Evolutionary conservation across 1,140 invertebrate genomes (phyloP), one percentile per base, ranked within the genome.

Genomic region (Bombus soroeensis): DNA sequence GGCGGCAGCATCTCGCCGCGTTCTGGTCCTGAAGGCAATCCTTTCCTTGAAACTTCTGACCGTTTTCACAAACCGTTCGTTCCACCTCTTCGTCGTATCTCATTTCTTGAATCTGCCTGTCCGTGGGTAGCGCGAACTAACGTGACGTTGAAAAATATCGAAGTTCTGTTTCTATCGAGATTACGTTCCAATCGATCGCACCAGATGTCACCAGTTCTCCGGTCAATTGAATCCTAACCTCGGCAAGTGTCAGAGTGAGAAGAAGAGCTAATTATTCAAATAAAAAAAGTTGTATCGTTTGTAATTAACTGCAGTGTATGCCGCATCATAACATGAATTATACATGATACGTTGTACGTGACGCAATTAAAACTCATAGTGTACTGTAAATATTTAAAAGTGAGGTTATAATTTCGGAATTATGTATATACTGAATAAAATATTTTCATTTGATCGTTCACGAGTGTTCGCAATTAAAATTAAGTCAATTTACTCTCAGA

Each of bases 41-140:
- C 73, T 86, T 75, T 86, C 80, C 80, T 71, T 71, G 80, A 81
- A 62, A 59, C 73, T 81, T 85, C 83, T 81, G 78, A 41, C 62
- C 79, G 83, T 85, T 83, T 89, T 87, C 78, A 53, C 85, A 90
- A 87, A 90, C 88, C 80, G 84, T 88, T 88, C 80, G 75, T 87
- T 79, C 74, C 85, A 87, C 82, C 82, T 84, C 77, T 57, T 87
- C 78, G 79, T 85, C 88, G 89, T 93, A 93, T 88, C 87, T 92
- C 88, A 92, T 90, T 89, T 92, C 89, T 87, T 64, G 77, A 88
- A 91, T 89, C 87, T 85, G 74, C 75, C 78, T 64, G 41, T 81
- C 74, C 81, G 84, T 89, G 88, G 84, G 83, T 87, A 89, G 87
- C 83, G 79, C 85, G 79, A 88, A 87, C 86, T 73, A 78, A 85